A percentile compares a stretch with the other conserved stretches of the same genome.
These are phyloP conservation scores for Eudasyphora cyanicolor DNA, from an alignment of 2,888 invertebrate genomes.

Conservation along the genomic window DNA sequence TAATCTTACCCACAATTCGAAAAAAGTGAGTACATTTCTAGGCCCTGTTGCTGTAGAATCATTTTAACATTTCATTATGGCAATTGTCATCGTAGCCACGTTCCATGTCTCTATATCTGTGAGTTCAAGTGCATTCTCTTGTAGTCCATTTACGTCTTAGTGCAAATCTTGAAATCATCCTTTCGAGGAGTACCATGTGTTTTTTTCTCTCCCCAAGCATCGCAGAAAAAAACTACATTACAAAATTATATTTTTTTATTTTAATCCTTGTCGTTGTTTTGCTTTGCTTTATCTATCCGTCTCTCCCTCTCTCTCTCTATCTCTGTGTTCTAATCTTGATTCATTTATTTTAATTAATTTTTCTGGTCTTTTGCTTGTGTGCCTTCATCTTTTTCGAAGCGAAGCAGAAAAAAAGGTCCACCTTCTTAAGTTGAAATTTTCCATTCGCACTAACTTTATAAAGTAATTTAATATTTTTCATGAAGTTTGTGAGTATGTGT, in stretches of 20 bases:
- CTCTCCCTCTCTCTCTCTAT: too few species aligned
- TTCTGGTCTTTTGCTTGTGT: conserved; percentile 8
- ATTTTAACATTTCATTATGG: not conserved
- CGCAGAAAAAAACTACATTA: not conserved
- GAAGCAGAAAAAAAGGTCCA: conserved; percentile 1
- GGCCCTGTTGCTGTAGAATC: not conserved
- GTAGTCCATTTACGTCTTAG: not conserved
- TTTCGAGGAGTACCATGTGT: not conserved
- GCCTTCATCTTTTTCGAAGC: conserved; percentile 6
- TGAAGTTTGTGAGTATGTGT: conserved; percentile 16
- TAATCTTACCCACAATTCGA: too few species aligned
- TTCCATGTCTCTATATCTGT: not conserved
- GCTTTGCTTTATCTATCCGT: too few species aligned
- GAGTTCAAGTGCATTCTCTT: not conserved
- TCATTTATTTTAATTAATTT: conserved; percentile 60
- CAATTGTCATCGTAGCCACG: not conserved
- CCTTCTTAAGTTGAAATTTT: conserved; percentile 40
- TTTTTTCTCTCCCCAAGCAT: not conserved
- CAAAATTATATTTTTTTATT: conserved; percentile 5
- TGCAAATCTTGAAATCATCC: not conserved
- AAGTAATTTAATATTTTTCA: conserved; percentile 12
- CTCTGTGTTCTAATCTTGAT: conserved; percentile 44
- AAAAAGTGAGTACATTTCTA: too few species aligned
- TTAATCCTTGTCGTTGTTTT: conserved; percentile 2
- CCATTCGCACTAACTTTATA: not conserved